These are phyloP conservation scores for Cyanoramphus novaezelandiae DNA, from an alignment of 2,113 vertebrate genomes.

Conservation along the genomic window DNA sequence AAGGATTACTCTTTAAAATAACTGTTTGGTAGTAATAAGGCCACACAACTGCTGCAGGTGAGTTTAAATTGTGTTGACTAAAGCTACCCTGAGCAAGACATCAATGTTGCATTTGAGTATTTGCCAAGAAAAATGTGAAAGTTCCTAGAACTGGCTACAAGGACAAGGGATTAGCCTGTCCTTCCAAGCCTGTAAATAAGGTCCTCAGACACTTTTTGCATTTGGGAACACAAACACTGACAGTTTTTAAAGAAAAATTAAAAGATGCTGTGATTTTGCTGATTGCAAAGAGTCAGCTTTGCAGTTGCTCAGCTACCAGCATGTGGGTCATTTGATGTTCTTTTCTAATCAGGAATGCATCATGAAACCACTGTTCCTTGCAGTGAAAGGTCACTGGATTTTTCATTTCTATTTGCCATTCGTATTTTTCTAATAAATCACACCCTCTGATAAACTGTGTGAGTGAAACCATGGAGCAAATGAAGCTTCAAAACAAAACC, in stretches of 20 bases:
- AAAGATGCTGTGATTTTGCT: background rate
- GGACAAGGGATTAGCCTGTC: slow-evolving; percentile 63
- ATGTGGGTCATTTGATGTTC: slow-evolving; percentile 40
- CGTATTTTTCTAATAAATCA: slow-evolving; percentile 43
- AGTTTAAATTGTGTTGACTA: slow-evolving; percentile 63
- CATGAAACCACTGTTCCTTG: slow-evolving; percentile 22
- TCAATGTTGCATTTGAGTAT: slow-evolving; percentile 62
- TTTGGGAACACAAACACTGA: slow-evolving; percentile 48
- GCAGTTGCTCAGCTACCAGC: slow-evolving; percentile 33
- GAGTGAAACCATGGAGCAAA: background rate
- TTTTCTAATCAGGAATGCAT: slow-evolving; percentile 44
- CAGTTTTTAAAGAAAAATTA: background rate
- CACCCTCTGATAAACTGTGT: background rate
- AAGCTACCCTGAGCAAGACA: slow-evolving; percentile 58
- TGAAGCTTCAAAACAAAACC: background rate
- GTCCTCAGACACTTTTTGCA: slow-evolving; percentile 61
- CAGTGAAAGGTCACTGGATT: slow-evolving; percentile 26
- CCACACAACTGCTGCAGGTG: slow-evolving; percentile 62
- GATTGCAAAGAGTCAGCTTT: slow-evolving; percentile 17
- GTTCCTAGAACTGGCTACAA: slow-evolving; percentile 38
- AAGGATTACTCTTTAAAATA: slow-evolving; percentile 64
- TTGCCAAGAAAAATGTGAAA: slow-evolving; percentile 69
- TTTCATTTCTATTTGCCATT: slow-evolving; percentile 3
- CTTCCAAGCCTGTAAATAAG: slow-evolving; percentile 62
- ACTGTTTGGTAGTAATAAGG: slow-evolving; percentile 48